These are phyloP conservation scores for Drosophila sp. DNA, from an alignment of 1,140 invertebrate genomes.

Conservation along the genomic window DNA sequence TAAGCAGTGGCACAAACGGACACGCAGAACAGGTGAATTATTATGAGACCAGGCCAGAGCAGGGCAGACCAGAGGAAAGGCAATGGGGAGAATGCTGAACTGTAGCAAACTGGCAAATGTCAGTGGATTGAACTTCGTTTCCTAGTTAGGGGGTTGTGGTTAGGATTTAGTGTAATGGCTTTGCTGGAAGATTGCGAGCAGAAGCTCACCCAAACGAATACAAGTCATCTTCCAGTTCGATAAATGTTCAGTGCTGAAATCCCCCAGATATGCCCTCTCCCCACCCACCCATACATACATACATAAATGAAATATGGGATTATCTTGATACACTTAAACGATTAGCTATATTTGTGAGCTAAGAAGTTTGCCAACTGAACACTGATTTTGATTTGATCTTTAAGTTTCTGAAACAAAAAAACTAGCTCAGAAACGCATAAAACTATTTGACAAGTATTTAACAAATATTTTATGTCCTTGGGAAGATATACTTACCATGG, in stretches of 20 bases:
- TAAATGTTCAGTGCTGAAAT: slow-evolving; percentile 1
- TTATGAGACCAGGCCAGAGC: slow-evolving; percentile 17
- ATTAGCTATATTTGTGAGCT: neutral
- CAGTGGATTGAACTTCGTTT: slow-evolving; percentile 60
- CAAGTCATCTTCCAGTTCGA: slow-evolving; percentile 3
- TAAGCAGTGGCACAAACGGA: slow-evolving; percentile 67
- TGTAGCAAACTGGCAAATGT: slow-evolving; percentile 41
- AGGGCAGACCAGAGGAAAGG: no score
- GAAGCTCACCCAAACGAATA: neutral
- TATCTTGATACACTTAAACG: neutral
- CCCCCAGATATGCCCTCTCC: no score
- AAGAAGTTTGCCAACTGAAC: neutral
- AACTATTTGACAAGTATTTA: no score
- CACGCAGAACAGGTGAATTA: slow-evolving; percentile 69
- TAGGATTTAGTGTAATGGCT: slow-evolving; percentile 22
- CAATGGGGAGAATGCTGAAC: slow-evolving; percentile 20
- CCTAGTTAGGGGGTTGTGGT: slow-evolving; percentile 15
- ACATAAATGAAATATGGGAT: neutral
- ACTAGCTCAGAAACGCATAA: no score
- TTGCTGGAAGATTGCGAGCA: neutral
- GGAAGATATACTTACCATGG: no score
- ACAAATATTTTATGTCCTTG: no score
- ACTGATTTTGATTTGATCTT: no score
- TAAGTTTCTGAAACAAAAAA: no score
- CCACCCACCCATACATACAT: neutral